Conservation (phyloP, 2,888 invertebrate genomes). For the Diarsia brunnea region DNA sequence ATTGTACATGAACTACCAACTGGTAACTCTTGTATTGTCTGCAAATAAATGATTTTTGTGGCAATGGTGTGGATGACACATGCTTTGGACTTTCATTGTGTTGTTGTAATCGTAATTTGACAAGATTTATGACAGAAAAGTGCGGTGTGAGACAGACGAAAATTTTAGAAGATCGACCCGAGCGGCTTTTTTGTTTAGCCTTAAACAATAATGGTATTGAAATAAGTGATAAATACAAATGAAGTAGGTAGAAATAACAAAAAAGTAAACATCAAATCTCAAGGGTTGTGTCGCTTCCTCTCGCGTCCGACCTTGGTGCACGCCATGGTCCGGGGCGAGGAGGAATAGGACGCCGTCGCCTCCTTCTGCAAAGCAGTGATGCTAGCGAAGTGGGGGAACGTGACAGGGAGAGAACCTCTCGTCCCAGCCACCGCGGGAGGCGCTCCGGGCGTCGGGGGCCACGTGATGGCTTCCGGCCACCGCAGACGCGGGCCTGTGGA, state of each 20-base stretch:
- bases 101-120: constrained; percentile 26
- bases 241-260: not conserved
- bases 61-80: constrained; percentile 1
- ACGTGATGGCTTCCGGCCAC: too few species aligned
- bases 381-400: too few species aligned
- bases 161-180: not conserved
- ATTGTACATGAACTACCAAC: not conserved
- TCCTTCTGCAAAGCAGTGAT: too few species aligned
- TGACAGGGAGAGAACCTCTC: too few species aligned
- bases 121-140: constrained; percentile 10
- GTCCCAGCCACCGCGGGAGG: too few species aligned
- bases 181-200: too few species aligned
- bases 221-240: not conserved
- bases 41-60: not conserved
- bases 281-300: too few species aligned
- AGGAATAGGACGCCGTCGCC: too few species aligned
- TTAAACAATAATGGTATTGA: not conserved
- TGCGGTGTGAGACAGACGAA: not conserved
- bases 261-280: not conserved
- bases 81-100: constrained; percentile 26
- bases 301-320: too few species aligned
- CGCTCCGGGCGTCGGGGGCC: too few species aligned
- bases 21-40: not conserved
- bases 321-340: too few species aligned
- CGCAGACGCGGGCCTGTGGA: too few species aligned